phyloP scores from a whole-genome alignment of 1,140 invertebrate species.

The Lasioglossum albipes region DNA sequence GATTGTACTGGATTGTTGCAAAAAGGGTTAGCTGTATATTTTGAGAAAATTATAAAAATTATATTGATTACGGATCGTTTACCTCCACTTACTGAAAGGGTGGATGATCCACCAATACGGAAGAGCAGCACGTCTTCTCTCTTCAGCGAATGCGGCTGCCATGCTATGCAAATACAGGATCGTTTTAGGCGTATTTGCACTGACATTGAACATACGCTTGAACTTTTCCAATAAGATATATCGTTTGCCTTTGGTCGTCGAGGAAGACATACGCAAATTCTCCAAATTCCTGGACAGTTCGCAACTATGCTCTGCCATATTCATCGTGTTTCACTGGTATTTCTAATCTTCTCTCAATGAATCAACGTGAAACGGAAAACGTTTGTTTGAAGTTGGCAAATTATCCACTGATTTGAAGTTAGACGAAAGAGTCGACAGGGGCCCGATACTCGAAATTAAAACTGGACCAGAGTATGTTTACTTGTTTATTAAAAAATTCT shows the following conservation, averaged over 20 bases:
- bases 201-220: constrained; percentile 40
- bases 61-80: not conserved
- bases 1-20: too few relatives aligned
- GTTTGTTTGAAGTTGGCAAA: not conserved
- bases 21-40: too few relatives aligned
- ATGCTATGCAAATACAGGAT: constrained; percentile 63
- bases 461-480: not conserved
- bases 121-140: constrained; percentile 53
- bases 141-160: constrained; percentile 66
- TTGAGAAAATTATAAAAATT: too few relatives aligned
- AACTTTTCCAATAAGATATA: not conserved
- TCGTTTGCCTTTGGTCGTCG: not conserved
- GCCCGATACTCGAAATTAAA: not conserved
- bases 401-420: not conserved
- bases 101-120: constrained; percentile 73
- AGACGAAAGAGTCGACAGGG: not conserved
- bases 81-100: constrained; percentile 73
- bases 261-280: not conserved
- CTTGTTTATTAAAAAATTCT: constrained; percentile 54
- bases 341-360: too few relatives aligned
- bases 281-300: not conserved
- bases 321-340: too few relatives aligned
- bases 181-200: constrained; percentile 63
- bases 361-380: too few relatives aligned
- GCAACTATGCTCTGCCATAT: constrained; percentile 35